Percentiles rank a stretch among this genome's conserved stretches.
These are phyloP conservation scores for Bubo blakistoni DNA, from an alignment of 2,113 vertebrate species.

Conservation along the genomic window DNA sequence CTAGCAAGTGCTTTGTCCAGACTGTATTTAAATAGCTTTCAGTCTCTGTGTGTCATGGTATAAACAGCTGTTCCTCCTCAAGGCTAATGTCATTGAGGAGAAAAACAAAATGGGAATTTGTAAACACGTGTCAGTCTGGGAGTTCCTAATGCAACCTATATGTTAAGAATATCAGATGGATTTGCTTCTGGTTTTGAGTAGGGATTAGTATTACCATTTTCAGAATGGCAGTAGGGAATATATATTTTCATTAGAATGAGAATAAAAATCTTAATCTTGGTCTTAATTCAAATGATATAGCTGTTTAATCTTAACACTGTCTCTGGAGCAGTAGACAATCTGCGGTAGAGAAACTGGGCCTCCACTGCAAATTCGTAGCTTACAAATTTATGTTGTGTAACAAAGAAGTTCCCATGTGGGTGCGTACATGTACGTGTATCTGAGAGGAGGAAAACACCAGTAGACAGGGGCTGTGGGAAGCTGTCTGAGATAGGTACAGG, in stretches of 20 bases:
- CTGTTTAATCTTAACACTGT: not conserved
- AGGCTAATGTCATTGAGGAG: not conserved
- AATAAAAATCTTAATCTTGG: not conserved
- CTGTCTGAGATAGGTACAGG: not conserved
- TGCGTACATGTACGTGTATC: fast-evolving
- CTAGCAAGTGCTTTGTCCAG: not conserved
- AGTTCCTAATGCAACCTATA: not conserved
- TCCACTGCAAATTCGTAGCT: not conserved
- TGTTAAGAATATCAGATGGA: not conserved
- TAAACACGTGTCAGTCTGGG: fast-evolving
- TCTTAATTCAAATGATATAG: fast-evolving
- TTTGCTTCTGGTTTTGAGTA: not conserved
- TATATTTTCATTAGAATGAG: not conserved
- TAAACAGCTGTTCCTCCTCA: not conserved
- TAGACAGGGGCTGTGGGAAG: not conserved
- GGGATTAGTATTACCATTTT: not conserved
- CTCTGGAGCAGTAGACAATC: not conserved
- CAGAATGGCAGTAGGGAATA: not conserved
- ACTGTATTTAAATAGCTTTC: not conserved
- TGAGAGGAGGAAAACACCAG: not conserved
- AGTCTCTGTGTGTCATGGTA: not conserved
- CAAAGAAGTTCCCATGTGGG: fast-evolving
- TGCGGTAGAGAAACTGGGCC: not conserved
- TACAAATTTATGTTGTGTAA: not conserved
- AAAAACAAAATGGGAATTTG: not conserved